phyloP scores from a whole-genome alignment of 2,113 vertebrate species.

The Oryzias javanicus region DNA sequence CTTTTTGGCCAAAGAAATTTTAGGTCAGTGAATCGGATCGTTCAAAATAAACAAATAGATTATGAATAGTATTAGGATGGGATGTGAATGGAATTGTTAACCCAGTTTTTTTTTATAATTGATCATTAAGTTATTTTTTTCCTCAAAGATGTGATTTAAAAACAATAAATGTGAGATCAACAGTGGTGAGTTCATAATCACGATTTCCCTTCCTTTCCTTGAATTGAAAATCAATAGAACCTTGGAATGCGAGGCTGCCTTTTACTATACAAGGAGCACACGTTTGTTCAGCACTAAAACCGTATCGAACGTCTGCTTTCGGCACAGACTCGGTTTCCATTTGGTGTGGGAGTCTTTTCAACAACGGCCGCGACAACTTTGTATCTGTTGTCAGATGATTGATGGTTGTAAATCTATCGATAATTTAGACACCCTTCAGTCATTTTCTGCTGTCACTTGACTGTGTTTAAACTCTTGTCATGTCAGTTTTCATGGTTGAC shows the following conservation, averaged over 20 bases:
- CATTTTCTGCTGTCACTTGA: constrained; percentile 20
- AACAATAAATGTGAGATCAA: no score
- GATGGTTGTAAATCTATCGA: background rate
- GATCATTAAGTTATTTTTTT: no score
- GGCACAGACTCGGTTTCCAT: constrained; percentile 1
- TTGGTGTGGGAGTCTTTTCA: constrained; percentile 15
- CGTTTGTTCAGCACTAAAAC: constrained; percentile 52
- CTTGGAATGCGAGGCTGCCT: constrained; percentile 22
- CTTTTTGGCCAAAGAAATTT: no score
- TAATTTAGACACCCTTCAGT: constrained; percentile 9
- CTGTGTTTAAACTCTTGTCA: background rate
- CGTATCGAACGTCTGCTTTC: constrained; percentile 40
- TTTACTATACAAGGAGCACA: constrained; percentile 1
- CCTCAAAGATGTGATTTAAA: no score
- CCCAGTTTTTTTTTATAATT: no score
- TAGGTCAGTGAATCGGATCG: no score
- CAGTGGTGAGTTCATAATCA: background rate
- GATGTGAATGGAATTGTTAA: no score
- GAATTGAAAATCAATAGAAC: background rate
- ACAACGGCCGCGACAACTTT: constrained; percentile 9
- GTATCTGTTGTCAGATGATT: constrained; percentile 20
- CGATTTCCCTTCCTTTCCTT: background rate
- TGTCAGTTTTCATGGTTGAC: background rate
- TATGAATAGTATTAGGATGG: no score
- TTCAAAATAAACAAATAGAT: no score